These are phyloP conservation scores for Drosophila conformis DNA, from an alignment of 2,888 invertebrate genomes.

Conservation along the genomic window DNA sequence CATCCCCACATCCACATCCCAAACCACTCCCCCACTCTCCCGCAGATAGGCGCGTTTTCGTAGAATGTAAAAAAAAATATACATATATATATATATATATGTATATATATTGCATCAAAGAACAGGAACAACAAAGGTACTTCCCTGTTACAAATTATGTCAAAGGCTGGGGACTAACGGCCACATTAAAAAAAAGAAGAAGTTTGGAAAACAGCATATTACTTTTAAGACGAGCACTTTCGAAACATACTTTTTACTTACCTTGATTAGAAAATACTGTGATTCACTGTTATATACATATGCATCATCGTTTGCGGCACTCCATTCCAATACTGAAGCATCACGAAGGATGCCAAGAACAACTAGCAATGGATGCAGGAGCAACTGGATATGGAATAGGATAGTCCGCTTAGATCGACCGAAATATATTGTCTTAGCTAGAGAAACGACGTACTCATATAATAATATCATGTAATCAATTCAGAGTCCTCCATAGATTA, in stretches of 20 bases:
- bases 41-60: slow-evolving; percentile 3
- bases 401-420: not conserved
- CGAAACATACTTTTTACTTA: slow-evolving; percentile 46
- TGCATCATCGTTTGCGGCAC: not conserved
- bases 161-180: slow-evolving; percentile 43
- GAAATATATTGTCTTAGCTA: not conserved
- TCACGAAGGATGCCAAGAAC: not conserved
- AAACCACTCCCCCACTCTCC: not conserved
- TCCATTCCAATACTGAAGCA: not conserved
- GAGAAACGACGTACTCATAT: not conserved
- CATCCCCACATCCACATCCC: not conserved
- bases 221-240: slow-evolving; percentile 64
- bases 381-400: not conserved
- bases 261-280: slow-evolving; percentile 63
- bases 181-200: slow-evolving; percentile 45
- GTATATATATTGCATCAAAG: slow-evolving; percentile 67
- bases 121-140: slow-evolving; percentile 55
- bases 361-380: not conserved
- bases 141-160: not conserved
- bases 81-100: not conserved
- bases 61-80: slow-evolving; percentile 21
- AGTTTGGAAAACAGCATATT: slow-evolving; percentile 50
- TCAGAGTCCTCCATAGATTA: no score
- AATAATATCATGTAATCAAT: no score
- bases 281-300: slow-evolving; percentile 52